Evolutionary conservation across 2,888 invertebrate genomes (phyloP), one percentile per base, ranked within the genome.

Genomic region (Conus canariensis): DNA sequence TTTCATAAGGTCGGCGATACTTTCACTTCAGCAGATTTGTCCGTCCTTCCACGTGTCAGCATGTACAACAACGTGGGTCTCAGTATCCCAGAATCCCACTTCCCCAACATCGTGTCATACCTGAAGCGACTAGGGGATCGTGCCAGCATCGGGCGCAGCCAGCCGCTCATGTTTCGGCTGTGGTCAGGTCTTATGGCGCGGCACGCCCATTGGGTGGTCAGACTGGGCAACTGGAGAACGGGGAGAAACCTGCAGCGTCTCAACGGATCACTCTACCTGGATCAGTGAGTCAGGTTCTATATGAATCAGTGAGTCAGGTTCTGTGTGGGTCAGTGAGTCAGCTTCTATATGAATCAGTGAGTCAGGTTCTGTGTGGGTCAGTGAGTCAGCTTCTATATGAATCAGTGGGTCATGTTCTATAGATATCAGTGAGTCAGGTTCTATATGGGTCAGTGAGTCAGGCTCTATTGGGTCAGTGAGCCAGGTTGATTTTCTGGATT

Each of bases 101-200:
- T 92, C 56, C 92, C 92, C 22, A 92, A 92, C 87, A 88, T 91
- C 10, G 80, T 67, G 59, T 87, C 80, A 25, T 92, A 91, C 85
- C 19, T 92, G 14, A 60, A 77, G 19, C 83, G 88, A 7, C 89
- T 92, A 6, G 58, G 56, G 56, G 77, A 67, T 25, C 67, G 90
- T 3, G 30, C 83, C 0, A 89, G 88, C 56, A 85, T 91, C 60
- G 25, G 67, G 58, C 85, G 58, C 45, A 91, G 90, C n/a, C 82
- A 87, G 89, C 59, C 74, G 7, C 64, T 89, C 12, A 45, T 77
- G 60, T 74, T 59, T 9, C 85, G 87, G n/a, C 82, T 91, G 16
- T 19, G 22, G 16, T 64, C 74, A n/a, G 60, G 83, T 10, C 56
- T 92, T 8, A 60, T 92, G 45, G 86, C 60, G 30, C 85, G 59